phyloP scores from a whole-genome alignment of 2,113 vertebrate genomes.

The Leptocoma aspasia region DNA sequence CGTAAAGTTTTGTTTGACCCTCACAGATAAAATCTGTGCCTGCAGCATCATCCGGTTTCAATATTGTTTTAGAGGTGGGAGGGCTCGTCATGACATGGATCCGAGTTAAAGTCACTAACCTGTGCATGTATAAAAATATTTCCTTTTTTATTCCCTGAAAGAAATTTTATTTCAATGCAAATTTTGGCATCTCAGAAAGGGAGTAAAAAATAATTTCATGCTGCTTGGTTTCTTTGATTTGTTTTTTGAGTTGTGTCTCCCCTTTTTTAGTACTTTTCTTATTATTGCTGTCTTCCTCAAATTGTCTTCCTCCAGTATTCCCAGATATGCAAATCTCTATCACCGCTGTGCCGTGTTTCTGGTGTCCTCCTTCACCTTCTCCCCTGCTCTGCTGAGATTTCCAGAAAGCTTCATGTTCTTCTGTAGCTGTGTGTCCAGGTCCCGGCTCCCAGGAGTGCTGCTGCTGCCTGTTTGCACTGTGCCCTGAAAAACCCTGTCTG shows the following conservation, averaged over 20 bases:
- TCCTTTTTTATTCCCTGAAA: not conserved
- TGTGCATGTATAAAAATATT: not conserved
- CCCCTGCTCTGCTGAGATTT: not conserved
- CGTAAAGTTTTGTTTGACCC: not conserved
- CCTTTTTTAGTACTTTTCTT: not conserved
- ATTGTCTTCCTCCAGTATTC: not conserved
- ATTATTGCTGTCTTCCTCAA: not conserved
- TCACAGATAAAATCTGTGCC: not conserved
- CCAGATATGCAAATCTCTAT: not conserved
- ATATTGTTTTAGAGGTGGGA: not conserved
- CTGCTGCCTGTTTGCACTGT: not conserved
- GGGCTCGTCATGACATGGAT: not conserved
- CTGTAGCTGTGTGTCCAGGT: not conserved
- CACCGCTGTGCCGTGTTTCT: not conserved
- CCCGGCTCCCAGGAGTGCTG: rapidly evolving
- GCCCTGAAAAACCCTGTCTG: not conserved
- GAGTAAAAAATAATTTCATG: not conserved
- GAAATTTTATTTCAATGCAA: not conserved
- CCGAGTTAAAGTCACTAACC: not conserved
- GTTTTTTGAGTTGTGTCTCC: not conserved
- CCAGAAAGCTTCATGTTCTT: rapidly evolving
- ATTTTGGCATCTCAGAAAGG: not conserved
- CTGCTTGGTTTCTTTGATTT: not conserved
- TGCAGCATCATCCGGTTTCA: not conserved
- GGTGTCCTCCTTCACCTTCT: not conserved